Evolutionary conservation across 92 coral and sea anemone genomes (phyloP).

Genomic region (Montipora capitata): DNA sequence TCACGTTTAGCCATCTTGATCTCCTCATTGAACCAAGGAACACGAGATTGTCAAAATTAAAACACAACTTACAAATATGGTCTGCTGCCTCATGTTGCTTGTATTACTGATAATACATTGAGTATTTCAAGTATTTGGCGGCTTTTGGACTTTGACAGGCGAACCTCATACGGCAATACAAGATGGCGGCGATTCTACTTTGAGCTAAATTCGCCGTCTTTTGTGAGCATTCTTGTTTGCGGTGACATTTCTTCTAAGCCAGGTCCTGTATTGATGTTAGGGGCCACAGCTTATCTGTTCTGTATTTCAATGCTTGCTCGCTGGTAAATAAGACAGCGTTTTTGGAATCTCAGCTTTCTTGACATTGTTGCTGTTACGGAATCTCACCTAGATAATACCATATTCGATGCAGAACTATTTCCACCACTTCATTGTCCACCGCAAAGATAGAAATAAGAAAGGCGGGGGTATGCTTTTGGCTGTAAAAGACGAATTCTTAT

Average conservation of each 20-base stretch:
- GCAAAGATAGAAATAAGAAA: slow-evolving; percentile 26
- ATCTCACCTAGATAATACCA: slow-evolving; percentile 1
- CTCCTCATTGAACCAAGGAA: too few species aligned
- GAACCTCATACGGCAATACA: too few species aligned
- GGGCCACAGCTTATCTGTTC: neutral
- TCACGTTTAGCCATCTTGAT: too few species aligned
- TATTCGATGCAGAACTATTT: too few species aligned
- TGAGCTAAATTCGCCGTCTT: slow-evolving; percentile 19
- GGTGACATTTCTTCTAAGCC: slow-evolving; percentile 30
- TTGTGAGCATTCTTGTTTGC: slow-evolving; percentile 20
- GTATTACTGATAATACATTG: too few species aligned
- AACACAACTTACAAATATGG: too few species aligned
- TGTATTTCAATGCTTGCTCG: slow-evolving; percentile 26
- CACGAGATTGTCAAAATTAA: too few species aligned
- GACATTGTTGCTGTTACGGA: slow-evolving; percentile 18
- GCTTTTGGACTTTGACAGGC: too few species aligned
- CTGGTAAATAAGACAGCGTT: slow-evolving; percentile 22
- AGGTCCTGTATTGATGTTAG: slow-evolving; percentile 26
- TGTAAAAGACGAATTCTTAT: slow-evolving; percentile 12
- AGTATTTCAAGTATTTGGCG: too few species aligned
- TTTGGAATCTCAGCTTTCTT: slow-evolving; percentile 22
- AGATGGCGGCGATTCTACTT: slow-evolving; percentile 34
- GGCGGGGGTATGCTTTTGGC: neutral
- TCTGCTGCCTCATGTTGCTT: too few species aligned
- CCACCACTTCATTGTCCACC: slow-evolving; percentile 13